Evolutionary conservation across 1,140 invertebrate species (phyloP), one percentile per base, ranked within the genome.

Genomic region (Scaptodrosophila lebanonensis): DNA sequence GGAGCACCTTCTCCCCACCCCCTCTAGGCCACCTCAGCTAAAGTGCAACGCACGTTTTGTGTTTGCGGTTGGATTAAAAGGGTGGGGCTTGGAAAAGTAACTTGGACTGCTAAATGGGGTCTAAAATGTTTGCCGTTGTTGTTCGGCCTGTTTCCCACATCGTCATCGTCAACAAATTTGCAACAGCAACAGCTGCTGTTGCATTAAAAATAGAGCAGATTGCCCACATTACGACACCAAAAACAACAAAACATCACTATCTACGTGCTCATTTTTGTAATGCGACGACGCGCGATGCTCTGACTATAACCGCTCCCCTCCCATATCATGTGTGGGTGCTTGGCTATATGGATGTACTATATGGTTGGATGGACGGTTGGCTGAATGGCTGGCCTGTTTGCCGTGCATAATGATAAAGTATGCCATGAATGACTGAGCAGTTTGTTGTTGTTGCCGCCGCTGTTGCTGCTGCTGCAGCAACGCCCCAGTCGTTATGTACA

Each of bases 341-440:
- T 42, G 29, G 50, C 18, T 20, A 27, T 13, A 44, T n/a, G n/a
- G n/a, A n/a, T n/a, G n/a, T n/a, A n/a, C n/a, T n/a, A n/a, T n/a
- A n/a, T n/a, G n/a, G n/a, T n/a, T n/a, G 17, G 35, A 20, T 20
- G 29, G 42, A 13, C 47, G 13, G 15, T 5, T 27, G 7, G 8
- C 16, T 22, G 22, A 25, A 8, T n/a, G 22, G 22, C 8, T 25
- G 3, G 22, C 22, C 22, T 25, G 22, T 4, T 8, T 4, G 22
- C 22, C 8, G 49, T n/a, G 29, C 30, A 44, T 38, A 65, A 40
- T 79, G 59, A 79, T 79, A 77, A 77, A 77, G 75, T 82, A 73
- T 73, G 73, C 73, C 75, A 82, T 79, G 73, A 79, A 79, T 79
- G 75, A 45, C 73, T 82, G 73, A 79, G 44, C 73, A 79, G 75